phyloP scores from a whole-genome alignment of 2,888 invertebrate genomes.

The Cheilosia pagana region DNA sequence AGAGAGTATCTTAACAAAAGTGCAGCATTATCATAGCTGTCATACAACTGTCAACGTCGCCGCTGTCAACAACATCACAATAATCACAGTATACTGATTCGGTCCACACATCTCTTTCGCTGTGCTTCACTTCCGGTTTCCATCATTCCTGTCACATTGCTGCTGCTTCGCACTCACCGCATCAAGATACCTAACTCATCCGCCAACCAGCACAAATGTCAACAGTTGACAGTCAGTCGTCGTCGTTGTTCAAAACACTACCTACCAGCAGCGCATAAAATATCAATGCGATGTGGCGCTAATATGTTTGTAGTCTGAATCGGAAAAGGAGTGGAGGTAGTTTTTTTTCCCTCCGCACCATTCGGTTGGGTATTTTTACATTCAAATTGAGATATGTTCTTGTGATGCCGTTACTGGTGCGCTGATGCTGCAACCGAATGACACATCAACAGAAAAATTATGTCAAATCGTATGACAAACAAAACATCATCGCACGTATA shows the following conservation, averaged over 20 bases:
- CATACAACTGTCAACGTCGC: constrained; percentile 47
- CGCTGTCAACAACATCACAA: constrained; percentile 31
- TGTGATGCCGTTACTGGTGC: constrained; percentile 17
- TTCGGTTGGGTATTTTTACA: constrained; percentile 13
- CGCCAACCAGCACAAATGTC: constrained; percentile 38
- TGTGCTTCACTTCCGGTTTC: constrained; percentile 41
- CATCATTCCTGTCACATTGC: constrained; percentile 51
- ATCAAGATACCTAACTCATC: constrained; percentile 40
- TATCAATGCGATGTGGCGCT: constrained; percentile 29
- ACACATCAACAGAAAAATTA: constrained; percentile 69
- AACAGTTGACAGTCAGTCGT: constrained; percentile 51
- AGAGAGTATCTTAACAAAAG: constrained; percentile 5
- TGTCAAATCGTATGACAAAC: constrained; percentile 66
- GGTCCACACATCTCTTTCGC: constrained; percentile 25
- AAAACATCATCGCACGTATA: constrained; percentile 57
- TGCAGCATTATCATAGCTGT: constrained; percentile 37
- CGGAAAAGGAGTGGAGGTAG: constrained; percentile 13
- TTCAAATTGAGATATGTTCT: neutral
- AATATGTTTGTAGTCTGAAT: constrained; percentile 23
- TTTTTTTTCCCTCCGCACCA: neutral
- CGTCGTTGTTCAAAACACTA: constrained; percentile 10
- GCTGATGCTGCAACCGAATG: constrained; percentile 56
- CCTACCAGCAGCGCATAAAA: constrained; percentile 11
- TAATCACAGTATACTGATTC: constrained; percentile 41
- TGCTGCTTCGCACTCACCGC: constrained; percentile 3